Evolutionary conservation across 2,113 vertebrate species (phyloP).

Genomic region (Microcebus tavaratra): DNA sequence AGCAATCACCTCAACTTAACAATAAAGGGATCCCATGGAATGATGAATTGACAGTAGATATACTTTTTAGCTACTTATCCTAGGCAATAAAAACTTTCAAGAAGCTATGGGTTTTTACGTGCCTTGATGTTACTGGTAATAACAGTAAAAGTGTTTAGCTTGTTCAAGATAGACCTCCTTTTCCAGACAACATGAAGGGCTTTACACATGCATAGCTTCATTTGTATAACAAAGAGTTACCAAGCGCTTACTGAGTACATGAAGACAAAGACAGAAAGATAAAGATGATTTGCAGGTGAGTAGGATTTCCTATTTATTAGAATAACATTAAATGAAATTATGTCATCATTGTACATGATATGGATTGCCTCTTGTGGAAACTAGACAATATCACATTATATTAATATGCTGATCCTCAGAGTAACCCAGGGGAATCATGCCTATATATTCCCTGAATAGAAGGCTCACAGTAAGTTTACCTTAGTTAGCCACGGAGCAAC

Average conservation of each 20-base stretch:
- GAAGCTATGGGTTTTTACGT: background rate
- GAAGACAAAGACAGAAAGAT: background rate
- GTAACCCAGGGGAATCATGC: background rate
- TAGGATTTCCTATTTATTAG: background rate
- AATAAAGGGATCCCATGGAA: slow-evolving; percentile 40
- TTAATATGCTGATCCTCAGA: background rate
- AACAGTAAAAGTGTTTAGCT: background rate
- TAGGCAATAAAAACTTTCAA: background rate
- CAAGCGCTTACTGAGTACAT: background rate
- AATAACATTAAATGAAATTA: background rate
- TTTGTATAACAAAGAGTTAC: background rate
- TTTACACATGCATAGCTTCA: background rate
- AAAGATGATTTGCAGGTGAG: background rate
- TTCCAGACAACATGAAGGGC: background rate
- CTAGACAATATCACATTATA: background rate
- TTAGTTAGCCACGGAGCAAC: background rate
- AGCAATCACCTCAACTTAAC: slow-evolving; percentile 35
- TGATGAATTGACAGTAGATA: background rate
- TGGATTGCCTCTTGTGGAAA: background rate
- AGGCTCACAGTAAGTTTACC: background rate
- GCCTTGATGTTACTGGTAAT: slow-evolving; percentile 2
- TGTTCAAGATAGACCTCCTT: background rate
- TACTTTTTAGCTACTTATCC: background rate
- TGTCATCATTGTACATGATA: background rate
- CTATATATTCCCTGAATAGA: background rate